Base-by-base conservation (phyloP, 2,888 invertebrate genomes). In the Trissolcus brochymenae region DNA sequence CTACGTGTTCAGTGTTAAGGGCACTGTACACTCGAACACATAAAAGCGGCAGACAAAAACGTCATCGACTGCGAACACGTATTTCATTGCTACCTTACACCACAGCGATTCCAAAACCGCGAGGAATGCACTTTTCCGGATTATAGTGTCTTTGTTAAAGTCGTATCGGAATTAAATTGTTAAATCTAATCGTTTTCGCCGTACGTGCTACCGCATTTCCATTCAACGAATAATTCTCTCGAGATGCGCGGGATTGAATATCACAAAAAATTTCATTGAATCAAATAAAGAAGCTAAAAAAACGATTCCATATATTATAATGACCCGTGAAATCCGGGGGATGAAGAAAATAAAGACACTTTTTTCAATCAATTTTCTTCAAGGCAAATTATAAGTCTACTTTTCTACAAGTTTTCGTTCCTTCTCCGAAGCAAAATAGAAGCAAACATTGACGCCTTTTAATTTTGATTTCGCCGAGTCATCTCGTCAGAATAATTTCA, bases 51-150 rank as follows among this genome's bases (percentile, higher is more conserved):
- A 70, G 71, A 78, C 68, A 60, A 66, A 76, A 67, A 71, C 64
- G 71, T 70, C 71, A 77, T 67, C 68, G 62, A 72, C 72, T 68
- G 53, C 64, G 65, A 73, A 64, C 73, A 78, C 73, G 73, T 74
- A 73, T 68, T 77, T 73, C 72, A 73, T 68, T 59, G 55, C 56
- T 60, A 62, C 68, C 64, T 64, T 64, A 54, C 43, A 54, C 35
- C 50, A 17, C 13, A 41, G 55, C 57, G 16, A 50, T 64, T 55
- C 21, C 61, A 25, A 64, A 74, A 62, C 68, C 74, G 68, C 61
- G 57, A 51, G 35, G 51, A 55, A 59, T 60, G 65, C 51, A 57
- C 59, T 67, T 62, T 64, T 72, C 54, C 19, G 6, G 21, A 29
- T 57, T 65, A 51, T 56, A 71, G 35, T 46, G 35, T 57, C 57